phyloP scores from a whole-genome alignment of 2,888 invertebrate genomes.

The Belgica antarctica region DNA sequence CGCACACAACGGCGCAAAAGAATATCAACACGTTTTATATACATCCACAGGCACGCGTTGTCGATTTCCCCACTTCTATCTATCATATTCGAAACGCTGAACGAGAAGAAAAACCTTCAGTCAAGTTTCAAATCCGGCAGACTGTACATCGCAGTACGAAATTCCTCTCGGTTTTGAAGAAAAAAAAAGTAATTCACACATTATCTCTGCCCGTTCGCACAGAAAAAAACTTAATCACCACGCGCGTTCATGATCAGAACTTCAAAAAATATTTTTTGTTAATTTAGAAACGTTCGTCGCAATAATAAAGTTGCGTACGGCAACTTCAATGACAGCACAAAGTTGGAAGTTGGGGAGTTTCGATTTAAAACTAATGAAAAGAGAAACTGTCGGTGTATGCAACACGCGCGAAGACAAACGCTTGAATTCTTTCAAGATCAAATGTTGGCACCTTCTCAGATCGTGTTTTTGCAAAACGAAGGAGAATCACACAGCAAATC shows the following conservation, averaged over 20 bases:
- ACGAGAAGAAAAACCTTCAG: conserved; percentile 16
- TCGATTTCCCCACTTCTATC: conserved; percentile 33
- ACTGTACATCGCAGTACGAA: conserved; percentile 10
- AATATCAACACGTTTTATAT: conserved; percentile 40
- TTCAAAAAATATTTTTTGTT: conserved; percentile 6
- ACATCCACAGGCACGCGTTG: conserved; percentile 1
- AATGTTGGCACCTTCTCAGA: conserved; percentile 32
- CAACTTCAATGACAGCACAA: neutral
- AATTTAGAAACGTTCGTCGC: neutral
- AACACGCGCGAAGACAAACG: neutral
- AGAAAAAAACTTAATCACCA: conserved; percentile 18
- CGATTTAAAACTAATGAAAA: neutral
- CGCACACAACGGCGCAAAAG: conserved; percentile 29
- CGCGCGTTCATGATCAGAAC: conserved; percentile 1
- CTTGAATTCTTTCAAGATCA: conserved; percentile 27
- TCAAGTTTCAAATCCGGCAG: conserved; percentile 41
- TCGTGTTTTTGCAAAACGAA: conserved; percentile 5
- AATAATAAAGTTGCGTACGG: conserved; percentile 16
- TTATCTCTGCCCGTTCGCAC: conserved; percentile 5
- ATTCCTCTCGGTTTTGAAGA: neutral
- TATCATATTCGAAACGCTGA: conserved; percentile 25
- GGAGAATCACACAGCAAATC: neutral
- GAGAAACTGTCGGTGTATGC: neutral
- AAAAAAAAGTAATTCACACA: conserved; percentile 10
- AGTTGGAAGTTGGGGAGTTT: neutral